phyloP scores from a whole-genome alignment of 2,888 invertebrate species.

The Chironomus riparius region DNA sequence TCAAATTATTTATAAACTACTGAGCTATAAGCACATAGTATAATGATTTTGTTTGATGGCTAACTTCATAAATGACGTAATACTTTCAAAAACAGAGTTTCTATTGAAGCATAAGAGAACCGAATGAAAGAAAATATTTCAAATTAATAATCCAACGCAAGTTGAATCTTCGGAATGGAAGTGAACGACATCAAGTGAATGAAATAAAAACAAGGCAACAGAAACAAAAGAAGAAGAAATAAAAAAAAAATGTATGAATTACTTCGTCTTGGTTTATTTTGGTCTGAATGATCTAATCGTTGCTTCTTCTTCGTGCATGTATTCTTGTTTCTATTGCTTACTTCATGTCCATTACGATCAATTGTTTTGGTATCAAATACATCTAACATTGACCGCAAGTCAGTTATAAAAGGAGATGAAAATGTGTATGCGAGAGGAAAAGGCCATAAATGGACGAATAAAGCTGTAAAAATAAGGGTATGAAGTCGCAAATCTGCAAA shows the following conservation, averaged over 20 bases:
- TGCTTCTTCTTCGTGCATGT: neutral
- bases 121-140: neutral
- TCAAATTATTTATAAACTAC: no score
- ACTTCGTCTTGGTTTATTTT: neutral
- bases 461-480: neutral
- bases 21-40: no score
- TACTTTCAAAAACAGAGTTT: no score
- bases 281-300: constrained; percentile 8
- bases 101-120: neutral
- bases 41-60: no score
- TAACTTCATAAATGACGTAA: no score
- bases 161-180: neutral
- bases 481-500: neutral
- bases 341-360: neutral
- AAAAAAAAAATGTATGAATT: neutral
- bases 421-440: no score
- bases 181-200: neutral
- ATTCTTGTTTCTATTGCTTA: neutral
- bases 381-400: neutral
- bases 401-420: no score
- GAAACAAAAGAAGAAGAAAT: neutral
- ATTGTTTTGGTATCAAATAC: neutral
- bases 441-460: neutral
- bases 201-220: neutral
- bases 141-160: no score